Percentiles rank a stretch among this genome's conserved stretches.
Conservation (phyloP, 2,113 vertebrate species). For the Hylia prasina region DNA sequence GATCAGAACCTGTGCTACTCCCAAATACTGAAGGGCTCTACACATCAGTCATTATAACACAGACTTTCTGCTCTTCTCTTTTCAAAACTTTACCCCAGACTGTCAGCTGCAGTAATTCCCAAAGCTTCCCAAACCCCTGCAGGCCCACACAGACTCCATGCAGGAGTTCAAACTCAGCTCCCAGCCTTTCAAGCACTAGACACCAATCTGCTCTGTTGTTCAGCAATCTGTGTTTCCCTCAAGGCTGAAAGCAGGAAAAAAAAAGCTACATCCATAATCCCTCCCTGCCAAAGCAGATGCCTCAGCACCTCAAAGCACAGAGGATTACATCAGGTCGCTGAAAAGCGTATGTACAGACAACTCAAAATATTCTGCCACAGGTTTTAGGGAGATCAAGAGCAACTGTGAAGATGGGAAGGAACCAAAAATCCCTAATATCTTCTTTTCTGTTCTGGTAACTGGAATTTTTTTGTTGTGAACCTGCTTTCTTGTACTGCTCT, state of each 20-base stretch:
- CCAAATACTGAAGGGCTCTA: background rate
- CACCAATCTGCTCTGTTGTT: background rate
- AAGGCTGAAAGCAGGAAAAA: background rate
- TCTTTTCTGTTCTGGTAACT: background rate
- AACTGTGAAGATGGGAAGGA: background rate
- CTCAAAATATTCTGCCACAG: background rate
- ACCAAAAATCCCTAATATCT: background rate
- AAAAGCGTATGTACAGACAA: background rate
- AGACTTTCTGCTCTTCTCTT: background rate
- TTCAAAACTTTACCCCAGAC: background rate
- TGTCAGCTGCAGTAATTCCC: background rate
- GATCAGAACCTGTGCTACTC: background rate
- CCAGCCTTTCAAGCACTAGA: background rate
- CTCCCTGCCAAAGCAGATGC: background rate
- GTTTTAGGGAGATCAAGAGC: slow-evolving; percentile 4
- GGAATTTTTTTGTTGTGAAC: background rate
- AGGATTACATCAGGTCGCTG: background rate
- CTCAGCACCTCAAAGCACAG: background rate
- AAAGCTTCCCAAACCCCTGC: background rate
- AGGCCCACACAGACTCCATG: fast-evolving
- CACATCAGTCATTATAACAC: background rate
- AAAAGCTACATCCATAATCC: background rate
- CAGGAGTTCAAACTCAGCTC: background rate
- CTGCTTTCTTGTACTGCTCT: background rate
- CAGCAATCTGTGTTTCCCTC: background rate